phyloP scores from a whole-genome alignment of 2,888 invertebrate species.

The Vannuccia rotundouncinata region DNA sequence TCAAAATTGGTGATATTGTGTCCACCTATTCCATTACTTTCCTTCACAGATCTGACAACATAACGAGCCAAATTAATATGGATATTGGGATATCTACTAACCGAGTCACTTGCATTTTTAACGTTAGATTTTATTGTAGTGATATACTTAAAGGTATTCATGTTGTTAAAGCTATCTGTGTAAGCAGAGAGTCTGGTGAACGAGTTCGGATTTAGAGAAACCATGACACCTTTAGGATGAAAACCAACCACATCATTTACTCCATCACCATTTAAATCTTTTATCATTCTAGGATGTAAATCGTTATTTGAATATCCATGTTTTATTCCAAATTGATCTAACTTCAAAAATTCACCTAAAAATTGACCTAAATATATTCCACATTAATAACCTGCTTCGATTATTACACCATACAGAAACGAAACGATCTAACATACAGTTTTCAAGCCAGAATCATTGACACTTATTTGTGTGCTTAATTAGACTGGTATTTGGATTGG shows the following conservation, averaged over 20 bases:
- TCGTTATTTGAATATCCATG: background rate
- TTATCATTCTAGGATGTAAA: background rate
- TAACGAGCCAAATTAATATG: conserved; percentile 30
- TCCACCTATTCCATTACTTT: conserved; percentile 37
- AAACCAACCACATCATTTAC: background rate
- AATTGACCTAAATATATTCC: no score
- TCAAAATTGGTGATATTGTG: conserved; percentile 32
- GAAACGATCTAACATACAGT: no score
- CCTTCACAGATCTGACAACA: conserved; percentile 24
- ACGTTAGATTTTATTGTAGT: background rate
- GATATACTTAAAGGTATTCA: background rate
- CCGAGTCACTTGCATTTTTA: background rate
- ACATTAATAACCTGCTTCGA: no score
- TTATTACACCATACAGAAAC: no score
- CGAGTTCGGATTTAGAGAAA: background rate
- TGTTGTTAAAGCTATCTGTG: background rate
- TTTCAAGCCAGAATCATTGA: no score
- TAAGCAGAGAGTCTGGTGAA: background rate
- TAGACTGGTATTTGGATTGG: no score
- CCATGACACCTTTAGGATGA: background rate
- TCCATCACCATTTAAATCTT: background rate
- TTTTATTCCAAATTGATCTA: background rate
- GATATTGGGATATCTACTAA: background rate
- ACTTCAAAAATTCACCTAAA: background rate
- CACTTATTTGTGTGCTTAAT: no score